A percentile compares a stretch with the other conserved stretches of the same genome.
phyloP scores from a whole-genome alignment of 1,140 invertebrate species.

The Euglossa dilemma region DNA sequence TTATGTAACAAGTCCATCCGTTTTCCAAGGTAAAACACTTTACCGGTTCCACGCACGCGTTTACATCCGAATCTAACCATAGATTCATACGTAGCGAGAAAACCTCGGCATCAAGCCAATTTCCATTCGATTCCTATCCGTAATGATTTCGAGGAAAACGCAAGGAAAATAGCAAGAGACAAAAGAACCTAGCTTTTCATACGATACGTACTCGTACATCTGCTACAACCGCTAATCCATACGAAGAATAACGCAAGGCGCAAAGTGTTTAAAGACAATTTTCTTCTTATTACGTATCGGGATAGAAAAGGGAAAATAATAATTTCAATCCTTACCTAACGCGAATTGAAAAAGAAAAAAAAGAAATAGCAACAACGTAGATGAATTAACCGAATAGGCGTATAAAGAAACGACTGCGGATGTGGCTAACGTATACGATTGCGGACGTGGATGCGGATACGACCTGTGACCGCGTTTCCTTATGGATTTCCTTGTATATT shows the following conservation, averaged over 20 bases:
- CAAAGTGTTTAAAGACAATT: no score
- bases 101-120: slow-evolving; percentile 24
- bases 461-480: background rate
- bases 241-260: no score
- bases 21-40: background rate
- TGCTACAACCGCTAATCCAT: background rate
- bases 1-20: background rate
- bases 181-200: no score
- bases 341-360: background rate
- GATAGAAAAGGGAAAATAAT: no score
- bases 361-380: no score
- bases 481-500: background rate
- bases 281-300: no score
- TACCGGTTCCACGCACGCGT: background rate
- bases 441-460: slow-evolving; percentile 12
- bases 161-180: background rate
- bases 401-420: background rate
- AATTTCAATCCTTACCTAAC: no score
- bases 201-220: no score
- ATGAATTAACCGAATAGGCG: no score
- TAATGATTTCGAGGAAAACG: background rate
- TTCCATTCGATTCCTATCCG: background rate
- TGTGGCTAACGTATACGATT: slow-evolving; percentile 17
- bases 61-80: slow-evolving; percentile 3
- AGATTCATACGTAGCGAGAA: background rate